These are phyloP conservation scores for Elymnias hypermnestra DNA, from an alignment of 1,140 invertebrate species.

Conservation along the genomic window DNA sequence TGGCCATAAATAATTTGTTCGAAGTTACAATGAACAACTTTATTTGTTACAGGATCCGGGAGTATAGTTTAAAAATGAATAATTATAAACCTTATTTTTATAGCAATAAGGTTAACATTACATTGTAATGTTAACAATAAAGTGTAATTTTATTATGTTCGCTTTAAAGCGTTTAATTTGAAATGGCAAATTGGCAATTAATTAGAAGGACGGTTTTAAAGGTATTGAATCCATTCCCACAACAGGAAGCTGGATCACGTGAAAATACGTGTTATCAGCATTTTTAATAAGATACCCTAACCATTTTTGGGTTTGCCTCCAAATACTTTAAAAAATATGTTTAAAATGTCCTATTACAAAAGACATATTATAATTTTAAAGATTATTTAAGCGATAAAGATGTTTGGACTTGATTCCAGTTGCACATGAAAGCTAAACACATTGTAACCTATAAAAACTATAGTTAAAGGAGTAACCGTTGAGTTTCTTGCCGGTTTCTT, in stretches of 20 bases:
- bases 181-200: slow-evolving; percentile 13
- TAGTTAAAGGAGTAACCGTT: no score
- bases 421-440: no score
- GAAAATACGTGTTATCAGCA: no score
- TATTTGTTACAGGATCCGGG: not conserved
- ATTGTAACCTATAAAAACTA: no score
- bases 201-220: not conserved
- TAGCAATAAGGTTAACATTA: not conserved
- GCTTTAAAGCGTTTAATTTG: slow-evolving; percentile 14
- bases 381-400: no score
- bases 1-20: slow-evolving; percentile 9
- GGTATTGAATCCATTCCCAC: not conserved
- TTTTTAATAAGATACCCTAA: no score
- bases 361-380: no score
- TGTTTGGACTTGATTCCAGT: no score
- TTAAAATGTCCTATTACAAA: no score
- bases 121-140: not conserved
- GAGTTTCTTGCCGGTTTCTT: no score
- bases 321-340: no score
- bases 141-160: slow-evolving; percentile 13
- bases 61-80: not conserved
- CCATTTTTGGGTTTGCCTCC: no score
- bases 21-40: slow-evolving; percentile 7
- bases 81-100: not conserved
- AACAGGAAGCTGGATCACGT: not conserved